phyloP scores from a whole-genome alignment of 2,113 vertebrate genomes.

The Aythya baeri region DNA sequence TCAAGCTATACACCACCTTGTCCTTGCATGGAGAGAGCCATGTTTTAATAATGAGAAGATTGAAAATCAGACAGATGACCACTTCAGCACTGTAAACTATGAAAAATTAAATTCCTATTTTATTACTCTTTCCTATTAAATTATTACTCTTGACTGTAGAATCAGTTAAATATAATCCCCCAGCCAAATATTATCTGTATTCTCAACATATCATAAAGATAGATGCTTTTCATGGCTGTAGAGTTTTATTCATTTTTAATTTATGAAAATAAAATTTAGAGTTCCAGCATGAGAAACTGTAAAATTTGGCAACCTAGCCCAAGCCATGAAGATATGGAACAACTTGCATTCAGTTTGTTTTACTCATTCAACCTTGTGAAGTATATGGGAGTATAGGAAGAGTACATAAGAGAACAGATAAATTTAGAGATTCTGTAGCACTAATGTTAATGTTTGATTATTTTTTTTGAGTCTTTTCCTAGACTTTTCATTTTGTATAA shows the following conservation, averaged over 20 bases:
- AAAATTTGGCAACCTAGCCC: not conserved
- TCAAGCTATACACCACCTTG: not conserved
- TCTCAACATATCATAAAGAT: not conserved
- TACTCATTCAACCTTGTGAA: not conserved
- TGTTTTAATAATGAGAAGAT: not conserved
- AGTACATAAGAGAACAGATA: not conserved
- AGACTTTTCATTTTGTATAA: slow-evolving; percentile 17
- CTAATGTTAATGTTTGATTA: not conserved
- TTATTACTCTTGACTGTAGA: not conserved
- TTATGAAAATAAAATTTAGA: slow-evolving; percentile 12
- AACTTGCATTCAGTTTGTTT: not conserved
- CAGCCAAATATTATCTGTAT: not conserved
- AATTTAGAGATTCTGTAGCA: not conserved
- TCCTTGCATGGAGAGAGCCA: not conserved
- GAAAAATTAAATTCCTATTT: no score
- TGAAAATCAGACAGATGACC: not conserved
- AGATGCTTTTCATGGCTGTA: slow-evolving; percentile 61
- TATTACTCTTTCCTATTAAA: not conserved
- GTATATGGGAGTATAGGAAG: not conserved
- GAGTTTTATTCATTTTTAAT: not conserved
- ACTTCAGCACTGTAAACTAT: not conserved
- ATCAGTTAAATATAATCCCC: not conserved
- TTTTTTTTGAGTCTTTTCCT: not conserved
- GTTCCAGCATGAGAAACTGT: not conserved
- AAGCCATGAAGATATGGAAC: not conserved